These are phyloP conservation scores for Syngnathus acus DNA, from an alignment of 2,797 vertebrate genomes.

Conservation along the genomic window DNA sequence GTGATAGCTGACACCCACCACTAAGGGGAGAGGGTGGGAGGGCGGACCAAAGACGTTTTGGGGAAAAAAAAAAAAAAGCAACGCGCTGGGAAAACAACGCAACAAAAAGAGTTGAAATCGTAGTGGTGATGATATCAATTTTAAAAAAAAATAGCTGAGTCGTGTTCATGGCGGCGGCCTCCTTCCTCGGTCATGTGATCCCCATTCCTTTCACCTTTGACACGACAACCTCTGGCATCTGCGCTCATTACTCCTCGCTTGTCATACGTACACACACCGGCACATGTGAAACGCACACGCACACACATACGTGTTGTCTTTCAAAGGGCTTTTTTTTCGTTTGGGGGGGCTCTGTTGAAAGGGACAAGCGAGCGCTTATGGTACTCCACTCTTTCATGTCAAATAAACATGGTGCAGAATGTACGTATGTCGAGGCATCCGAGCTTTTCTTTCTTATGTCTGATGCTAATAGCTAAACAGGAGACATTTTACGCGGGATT, in stretches of 20 bases:
- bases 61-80: background rate
- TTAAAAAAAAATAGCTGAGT: background rate
- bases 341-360: background rate
- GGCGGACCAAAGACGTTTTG: constrained; percentile 11
- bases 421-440: constrained; percentile 1
- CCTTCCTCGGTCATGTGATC: constrained; percentile 65
- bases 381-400: background rate
- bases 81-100: constrained; percentile 26
- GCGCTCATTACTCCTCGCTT: constrained; percentile 77
- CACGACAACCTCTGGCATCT: constrained; percentile 77
- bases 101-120: constrained; percentile 6
- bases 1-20: constrained; percentile 75
- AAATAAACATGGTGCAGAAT: constrained; percentile 4
- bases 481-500: background rate
- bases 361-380: background rate
- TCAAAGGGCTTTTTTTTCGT: constrained; percentile 25
- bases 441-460: background rate
- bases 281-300: constrained; percentile 46
- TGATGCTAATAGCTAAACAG: background rate
- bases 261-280: constrained; percentile 57
- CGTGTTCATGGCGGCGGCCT: constrained; percentile 28
- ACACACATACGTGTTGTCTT: background rate
- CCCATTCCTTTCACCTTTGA: constrained; percentile 69
- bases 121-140: constrained; percentile 4
- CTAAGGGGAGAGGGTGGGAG: constrained; percentile 26